These are phyloP conservation scores for Lasioglossum pauxillum DNA, from an alignment of 2,888 invertebrate species.

Conservation along the genomic window DNA sequence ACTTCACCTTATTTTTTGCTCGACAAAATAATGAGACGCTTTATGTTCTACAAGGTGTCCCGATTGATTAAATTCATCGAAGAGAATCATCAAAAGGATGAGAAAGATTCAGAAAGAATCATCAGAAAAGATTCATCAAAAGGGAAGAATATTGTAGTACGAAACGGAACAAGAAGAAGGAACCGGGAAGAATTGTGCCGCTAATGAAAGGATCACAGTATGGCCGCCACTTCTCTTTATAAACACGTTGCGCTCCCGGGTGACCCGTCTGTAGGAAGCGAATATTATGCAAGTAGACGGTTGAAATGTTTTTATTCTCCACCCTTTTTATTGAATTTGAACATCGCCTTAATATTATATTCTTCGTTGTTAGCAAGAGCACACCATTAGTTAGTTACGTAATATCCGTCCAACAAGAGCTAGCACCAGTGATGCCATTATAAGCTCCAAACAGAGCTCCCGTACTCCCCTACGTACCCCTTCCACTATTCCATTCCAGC, in stretches of 20 bases:
- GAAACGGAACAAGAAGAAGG: neutral
- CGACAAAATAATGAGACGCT: too few relatives aligned
- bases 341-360: neutral
- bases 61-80: neutral
- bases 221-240: neutral
- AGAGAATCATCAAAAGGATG: too few relatives aligned
- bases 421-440: too few relatives aligned
- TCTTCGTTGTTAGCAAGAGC: neutral
- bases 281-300: slow-evolving; percentile 7
- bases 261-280: neutral
- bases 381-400: neutral
- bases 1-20: too few relatives aligned
- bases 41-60: too few relatives aligned
- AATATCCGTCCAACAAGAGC: too few relatives aligned
- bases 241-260: neutral
- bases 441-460: too few relatives aligned
- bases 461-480: too few relatives aligned
- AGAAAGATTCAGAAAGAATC: too few relatives aligned
- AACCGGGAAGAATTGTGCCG: neutral
- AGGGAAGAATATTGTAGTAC: neutral
- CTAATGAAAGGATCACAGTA: neutral
- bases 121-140: neutral
- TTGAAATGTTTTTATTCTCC: neutral
- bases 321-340: neutral
- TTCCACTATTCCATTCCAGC: too few relatives aligned